A percentile compares a stretch with the other conserved stretches of the same genome.
phyloP scores from a whole-genome alignment of 1,140 invertebrate species.

The Episyrphus balteatus region DNA sequence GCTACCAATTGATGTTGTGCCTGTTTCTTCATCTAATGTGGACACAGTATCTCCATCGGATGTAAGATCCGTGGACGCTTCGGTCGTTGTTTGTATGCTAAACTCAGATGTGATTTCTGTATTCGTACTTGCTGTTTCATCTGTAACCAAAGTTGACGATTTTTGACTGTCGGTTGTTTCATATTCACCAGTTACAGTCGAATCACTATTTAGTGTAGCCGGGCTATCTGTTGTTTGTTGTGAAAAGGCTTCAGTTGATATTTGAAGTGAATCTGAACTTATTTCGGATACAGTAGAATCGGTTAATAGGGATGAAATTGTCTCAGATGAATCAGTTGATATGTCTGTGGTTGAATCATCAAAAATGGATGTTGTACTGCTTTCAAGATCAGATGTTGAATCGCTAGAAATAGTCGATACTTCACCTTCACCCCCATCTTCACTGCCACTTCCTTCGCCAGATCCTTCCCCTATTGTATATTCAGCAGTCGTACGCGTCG shows the following conservation, averaged over 20 bases:
- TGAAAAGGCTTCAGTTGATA: too few species aligned
- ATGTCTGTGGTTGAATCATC: background rate
- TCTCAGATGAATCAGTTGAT: slow-evolving; percentile 12
- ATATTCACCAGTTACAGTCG: too few species aligned
- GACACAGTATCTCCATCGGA: slow-evolving; percentile 5
- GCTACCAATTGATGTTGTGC: too few species aligned
- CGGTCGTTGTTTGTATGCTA: slow-evolving; percentile 14
- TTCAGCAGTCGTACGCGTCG: slow-evolving; percentile 36
- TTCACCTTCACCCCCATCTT: slow-evolving; percentile 6
- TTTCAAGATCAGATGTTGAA: background rate
- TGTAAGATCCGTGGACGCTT: slow-evolving; percentile 10
- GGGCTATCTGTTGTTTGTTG: too few species aligned
- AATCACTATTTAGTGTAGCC: too few species aligned
- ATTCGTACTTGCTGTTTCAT: too few species aligned
- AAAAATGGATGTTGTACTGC: too few species aligned
- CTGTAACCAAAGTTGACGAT: too few species aligned
- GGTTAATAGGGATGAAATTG: slow-evolving; percentile 12
- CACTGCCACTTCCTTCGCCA: slow-evolving; percentile 19
- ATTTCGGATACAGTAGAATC: slow-evolving; percentile 14
- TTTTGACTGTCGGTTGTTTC: too few species aligned
- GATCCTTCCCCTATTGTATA: slow-evolving; percentile 24
- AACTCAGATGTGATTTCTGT: too few species aligned
- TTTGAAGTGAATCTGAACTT: too few species aligned
- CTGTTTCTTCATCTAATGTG: too few species aligned
- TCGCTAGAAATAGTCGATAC: background rate